phyloP scores from a whole-genome alignment of 2,888 invertebrate genomes.

The Agrilus mali region DNA sequence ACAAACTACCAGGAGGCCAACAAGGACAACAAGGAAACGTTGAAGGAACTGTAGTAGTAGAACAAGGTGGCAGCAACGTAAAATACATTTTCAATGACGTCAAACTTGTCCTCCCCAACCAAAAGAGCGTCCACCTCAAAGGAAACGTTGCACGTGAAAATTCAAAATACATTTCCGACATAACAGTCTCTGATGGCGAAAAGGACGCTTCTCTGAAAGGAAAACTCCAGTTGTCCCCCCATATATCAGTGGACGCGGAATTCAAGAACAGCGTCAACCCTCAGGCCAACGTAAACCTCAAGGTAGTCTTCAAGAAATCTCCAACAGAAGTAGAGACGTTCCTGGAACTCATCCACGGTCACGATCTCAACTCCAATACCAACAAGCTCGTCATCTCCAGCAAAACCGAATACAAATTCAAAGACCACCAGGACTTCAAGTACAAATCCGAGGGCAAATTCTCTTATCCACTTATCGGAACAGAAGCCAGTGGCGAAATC shows the following conservation, averaged over 20 bases:
- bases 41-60: constrained; percentile 38
- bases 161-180: constrained; percentile 34
- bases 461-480: constrained; percentile 39
- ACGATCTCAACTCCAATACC: constrained; percentile 43
- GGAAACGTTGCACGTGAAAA: constrained; percentile 37
- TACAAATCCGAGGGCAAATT: constrained; percentile 42
- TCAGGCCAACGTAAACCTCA: constrained; percentile 44
- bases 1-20: constrained; percentile 42
- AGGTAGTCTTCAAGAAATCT: constrained; percentile 34
- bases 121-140: constrained; percentile 36
- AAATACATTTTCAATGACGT: constrained; percentile 50
- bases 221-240: constrained; percentile 26
- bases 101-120: constrained; percentile 32
- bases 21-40: constrained; percentile 35
- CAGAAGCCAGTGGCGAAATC: constrained; percentile 42
- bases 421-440: constrained; percentile 33
- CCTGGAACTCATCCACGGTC: constrained; percentile 44
- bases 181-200: constrained; percentile 38
- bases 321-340: constrained; percentile 15
- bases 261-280: constrained; percentile 49
- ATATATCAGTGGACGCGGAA: constrained; percentile 29
- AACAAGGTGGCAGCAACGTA: constrained; percentile 31
- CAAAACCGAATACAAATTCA: constrained; percentile 20
- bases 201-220: constrained; percentile 36
- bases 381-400: constrained; percentile 39